Evolutionary conservation across 1,140 invertebrate species (phyloP).

Genomic region (Halictus rubicundus): DNA sequence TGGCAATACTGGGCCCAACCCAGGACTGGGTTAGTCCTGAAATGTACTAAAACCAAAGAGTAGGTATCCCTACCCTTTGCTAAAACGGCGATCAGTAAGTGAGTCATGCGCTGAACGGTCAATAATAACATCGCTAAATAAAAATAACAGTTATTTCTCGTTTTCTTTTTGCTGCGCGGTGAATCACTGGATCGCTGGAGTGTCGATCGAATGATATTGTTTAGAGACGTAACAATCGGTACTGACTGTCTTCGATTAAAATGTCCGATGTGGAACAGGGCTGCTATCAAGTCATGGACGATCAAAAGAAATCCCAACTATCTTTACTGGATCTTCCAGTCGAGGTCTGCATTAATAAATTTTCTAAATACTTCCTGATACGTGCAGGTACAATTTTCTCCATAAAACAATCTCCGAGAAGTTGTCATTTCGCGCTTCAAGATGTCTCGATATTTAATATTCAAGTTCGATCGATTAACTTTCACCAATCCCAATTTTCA

Average conservation of each 20-base stretch:
- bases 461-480: background rate
- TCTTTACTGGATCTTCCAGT: slow-evolving; percentile 69
- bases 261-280: slow-evolving; percentile 53
- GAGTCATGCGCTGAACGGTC: slow-evolving; percentile 45
- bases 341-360: slow-evolving; percentile 61
- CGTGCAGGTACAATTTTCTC: background rate
- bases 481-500: background rate
- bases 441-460: background rate
- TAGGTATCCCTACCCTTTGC: no score
- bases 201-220: slow-evolving; percentile 53
- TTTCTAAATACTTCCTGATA: background rate
- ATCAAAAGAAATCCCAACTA: slow-evolving; percentile 23
- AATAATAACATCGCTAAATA: slow-evolving; percentile 32
- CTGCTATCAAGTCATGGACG: background rate
- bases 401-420: background rate
- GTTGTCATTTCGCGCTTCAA: background rate
- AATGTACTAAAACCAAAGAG: no score
- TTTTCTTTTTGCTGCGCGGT: background rate
- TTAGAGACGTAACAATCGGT: background rate
- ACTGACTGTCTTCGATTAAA: slow-evolving; percentile 20
- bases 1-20: no score
- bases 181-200: background rate
- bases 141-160: slow-evolving; percentile 8
- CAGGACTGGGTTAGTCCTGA: no score
- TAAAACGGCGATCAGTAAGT: slow-evolving; percentile 15